These are phyloP conservation scores for Fulmarus glacialis DNA, from an alignment of 2,113 vertebrate genomes.

Conservation along the genomic window DNA sequence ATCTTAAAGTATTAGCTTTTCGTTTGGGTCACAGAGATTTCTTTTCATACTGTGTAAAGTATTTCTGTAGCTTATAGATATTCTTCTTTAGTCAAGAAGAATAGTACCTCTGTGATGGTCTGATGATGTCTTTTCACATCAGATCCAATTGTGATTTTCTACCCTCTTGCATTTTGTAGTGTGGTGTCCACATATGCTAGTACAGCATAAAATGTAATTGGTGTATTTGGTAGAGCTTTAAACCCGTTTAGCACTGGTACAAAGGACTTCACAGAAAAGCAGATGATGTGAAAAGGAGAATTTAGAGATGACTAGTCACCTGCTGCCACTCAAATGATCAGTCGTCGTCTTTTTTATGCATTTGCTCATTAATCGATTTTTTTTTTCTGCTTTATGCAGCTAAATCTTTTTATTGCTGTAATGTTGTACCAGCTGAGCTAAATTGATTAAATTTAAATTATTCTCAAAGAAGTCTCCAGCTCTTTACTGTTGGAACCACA, in stretches of 20 bases:
- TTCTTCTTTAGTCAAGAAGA: not conserved
- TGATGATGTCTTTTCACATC: not conserved
- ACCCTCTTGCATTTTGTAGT: not conserved
- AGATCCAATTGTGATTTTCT: not conserved
- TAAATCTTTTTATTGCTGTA: constrained; percentile 33
- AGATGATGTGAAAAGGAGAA: not conserved
- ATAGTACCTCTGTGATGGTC: not conserved
- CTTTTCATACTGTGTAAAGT: not conserved
- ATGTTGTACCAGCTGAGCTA: constrained; percentile 30
- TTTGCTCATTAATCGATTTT: constrained; percentile 56
- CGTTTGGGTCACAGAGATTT: not conserved
- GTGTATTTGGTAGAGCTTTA: not conserved
- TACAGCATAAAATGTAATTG: not conserved
- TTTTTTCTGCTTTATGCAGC: constrained; percentile 46
- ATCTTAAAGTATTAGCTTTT: not conserved
- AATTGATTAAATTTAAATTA: constrained; percentile 67
- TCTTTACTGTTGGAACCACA: constrained; percentile 20
- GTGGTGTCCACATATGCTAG: not conserved
- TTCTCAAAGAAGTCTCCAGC: constrained; percentile 46
- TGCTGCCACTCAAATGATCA: not conserved
- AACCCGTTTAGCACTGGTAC: accelerated
- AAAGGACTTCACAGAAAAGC: not conserved
- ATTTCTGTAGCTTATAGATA: not conserved
- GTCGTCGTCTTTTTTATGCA: constrained; percentile 1
- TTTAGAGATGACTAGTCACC: not conserved